These are phyloP conservation scores for Cancer borealis DNA, from an alignment of 2,888 invertebrate genomes.

Conservation along the genomic window DNA sequence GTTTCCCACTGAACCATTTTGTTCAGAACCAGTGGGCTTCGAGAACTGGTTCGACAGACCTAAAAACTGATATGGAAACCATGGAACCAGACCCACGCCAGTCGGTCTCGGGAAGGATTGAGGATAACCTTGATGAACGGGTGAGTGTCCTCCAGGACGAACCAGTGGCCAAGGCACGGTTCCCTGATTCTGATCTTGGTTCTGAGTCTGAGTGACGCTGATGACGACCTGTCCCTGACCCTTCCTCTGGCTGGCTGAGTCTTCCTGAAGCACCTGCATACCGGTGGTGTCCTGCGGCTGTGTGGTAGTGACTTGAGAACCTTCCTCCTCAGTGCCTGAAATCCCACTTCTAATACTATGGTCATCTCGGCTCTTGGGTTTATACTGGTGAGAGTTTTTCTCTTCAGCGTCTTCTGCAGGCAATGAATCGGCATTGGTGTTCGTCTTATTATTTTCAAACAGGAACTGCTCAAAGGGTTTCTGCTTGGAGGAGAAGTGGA, in stretches of 20 bases:
- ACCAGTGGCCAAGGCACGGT: not conserved
- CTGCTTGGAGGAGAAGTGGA: not conserved
- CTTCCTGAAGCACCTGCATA: not conserved
- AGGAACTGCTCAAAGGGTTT: not conserved
- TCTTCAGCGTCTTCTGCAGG: not conserved
- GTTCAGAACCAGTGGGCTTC: not conserved
- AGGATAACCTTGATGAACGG: not conserved
- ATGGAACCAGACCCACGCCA: slow-evolving; percentile 42
- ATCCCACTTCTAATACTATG: not conserved
- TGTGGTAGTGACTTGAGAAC: not conserved
- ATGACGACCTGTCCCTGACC: slow-evolving; percentile 18
- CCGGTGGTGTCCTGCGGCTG: not conserved
- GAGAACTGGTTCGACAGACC: not conserved
- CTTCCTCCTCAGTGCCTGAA: not conserved
- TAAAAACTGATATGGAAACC: not conserved
- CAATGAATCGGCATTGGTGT: not conserved
- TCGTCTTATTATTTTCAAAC: not conserved
- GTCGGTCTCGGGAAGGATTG: slow-evolving; percentile 33
- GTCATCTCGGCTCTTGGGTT: not conserved
- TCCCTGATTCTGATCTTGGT: slow-evolving; percentile 58
- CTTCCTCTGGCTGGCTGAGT: not conserved
- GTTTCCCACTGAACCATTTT: not conserved
- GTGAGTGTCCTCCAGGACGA: not conserved
- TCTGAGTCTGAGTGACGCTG: slow-evolving; percentile 51
- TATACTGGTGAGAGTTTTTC: not conserved